A percentile compares a stretch with the other conserved stretches of the same genome.
These are phyloP conservation scores for Prunella himalayana DNA, from an alignment of 2,113 vertebrate genomes.

Conservation along the genomic window DNA sequence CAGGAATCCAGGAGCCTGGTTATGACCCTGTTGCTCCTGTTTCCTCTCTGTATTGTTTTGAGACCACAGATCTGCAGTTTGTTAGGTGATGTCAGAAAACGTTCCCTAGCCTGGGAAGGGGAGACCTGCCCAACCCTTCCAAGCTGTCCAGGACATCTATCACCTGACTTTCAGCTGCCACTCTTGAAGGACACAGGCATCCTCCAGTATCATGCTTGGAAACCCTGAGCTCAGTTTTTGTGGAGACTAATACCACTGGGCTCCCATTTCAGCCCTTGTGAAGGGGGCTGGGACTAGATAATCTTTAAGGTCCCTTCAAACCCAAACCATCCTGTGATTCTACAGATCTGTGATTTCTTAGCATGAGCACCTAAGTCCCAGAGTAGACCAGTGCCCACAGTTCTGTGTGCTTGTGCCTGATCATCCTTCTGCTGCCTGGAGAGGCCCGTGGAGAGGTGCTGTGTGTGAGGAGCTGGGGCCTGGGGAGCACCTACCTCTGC, in stretches of 20 bases:
- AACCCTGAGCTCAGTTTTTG: neutral
- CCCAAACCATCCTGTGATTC: neutral
- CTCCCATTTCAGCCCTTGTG: neutral
- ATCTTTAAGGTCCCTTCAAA: neutral
- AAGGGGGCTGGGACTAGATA: neutral
- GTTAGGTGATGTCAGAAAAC: neutral
- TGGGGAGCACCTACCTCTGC: constrained; percentile 74
- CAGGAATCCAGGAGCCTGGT: neutral
- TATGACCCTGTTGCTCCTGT: neutral
- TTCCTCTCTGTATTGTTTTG: neutral
- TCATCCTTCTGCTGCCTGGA: neutral
- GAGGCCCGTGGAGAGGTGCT: fast-evolving
- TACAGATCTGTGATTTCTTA: neutral
- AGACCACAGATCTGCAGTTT: neutral
- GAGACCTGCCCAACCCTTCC: neutral
- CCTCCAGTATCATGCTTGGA: neutral
- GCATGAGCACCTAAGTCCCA: neutral
- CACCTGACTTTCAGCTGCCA: neutral
- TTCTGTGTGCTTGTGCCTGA: neutral
- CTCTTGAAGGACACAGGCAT: neutral
- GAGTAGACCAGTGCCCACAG: neutral
- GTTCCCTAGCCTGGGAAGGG: neutral
- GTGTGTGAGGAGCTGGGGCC: fast-evolving
- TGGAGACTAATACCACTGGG: neutral
- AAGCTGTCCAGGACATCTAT: neutral